Evolutionary conservation across 2,113 vertebrate species (phyloP).

Genomic region (Mirza zaza): DNA sequence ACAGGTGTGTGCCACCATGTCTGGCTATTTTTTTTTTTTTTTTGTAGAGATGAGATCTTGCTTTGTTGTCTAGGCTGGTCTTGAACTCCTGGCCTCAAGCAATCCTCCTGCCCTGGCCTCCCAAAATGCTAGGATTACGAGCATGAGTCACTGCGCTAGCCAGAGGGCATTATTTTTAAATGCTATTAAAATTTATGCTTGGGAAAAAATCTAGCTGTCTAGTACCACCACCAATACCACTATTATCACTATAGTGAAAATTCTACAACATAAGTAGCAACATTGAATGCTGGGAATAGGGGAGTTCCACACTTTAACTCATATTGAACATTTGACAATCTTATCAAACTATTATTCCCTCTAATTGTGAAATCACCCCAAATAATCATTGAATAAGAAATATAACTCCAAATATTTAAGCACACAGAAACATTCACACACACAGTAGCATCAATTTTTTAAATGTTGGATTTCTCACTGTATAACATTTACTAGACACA

Average conservation of each 20-base stretch:
- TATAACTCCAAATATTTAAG: not conserved
- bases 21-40: no score
- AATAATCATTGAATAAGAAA: slow-evolving; percentile 9
- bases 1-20: no score
- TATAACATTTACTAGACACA: not conserved
- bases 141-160: no score
- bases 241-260: not conserved
- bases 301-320: not conserved
- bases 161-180: not conserved
- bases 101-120: no score
- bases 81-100: no score
- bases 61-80: no score
- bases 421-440: not conserved
- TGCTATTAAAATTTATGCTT: not conserved
- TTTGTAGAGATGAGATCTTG: no score
- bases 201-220: not conserved
- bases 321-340: not conserved
- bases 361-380: not conserved
- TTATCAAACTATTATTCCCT: not conserved
- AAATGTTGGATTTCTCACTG: not conserved
- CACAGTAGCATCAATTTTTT: not conserved
- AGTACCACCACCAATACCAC: not conserved
- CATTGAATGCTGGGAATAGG: not conserved
- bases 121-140: no score
- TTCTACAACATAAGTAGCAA: not conserved